Conservation (phyloP, 2,113 vertebrate genomes). For the Phrynosoma platyrhinos region DNA sequence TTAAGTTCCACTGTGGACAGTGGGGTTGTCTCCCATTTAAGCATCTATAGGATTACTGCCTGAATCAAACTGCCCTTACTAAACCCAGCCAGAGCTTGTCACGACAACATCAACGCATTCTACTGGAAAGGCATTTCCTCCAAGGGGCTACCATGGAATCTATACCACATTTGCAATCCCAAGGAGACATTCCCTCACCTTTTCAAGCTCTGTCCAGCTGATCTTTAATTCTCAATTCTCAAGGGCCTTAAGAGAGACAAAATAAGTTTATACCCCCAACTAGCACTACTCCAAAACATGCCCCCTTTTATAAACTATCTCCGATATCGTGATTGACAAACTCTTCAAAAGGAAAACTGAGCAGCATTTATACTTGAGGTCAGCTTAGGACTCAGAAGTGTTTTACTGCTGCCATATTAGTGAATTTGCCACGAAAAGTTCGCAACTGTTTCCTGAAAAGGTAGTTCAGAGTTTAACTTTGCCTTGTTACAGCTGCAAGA, state of each 20-base stretch:
- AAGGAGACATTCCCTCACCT: neutral
- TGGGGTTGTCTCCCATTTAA: too few species aligned
- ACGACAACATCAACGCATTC: constrained; percentile 11
- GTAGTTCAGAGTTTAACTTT: neutral
- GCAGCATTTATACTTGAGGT: neutral
- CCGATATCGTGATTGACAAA: neutral
- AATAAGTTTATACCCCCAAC: too few species aligned
- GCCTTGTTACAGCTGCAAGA: neutral
- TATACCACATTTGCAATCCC: neutral
- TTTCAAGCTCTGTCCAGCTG: neutral
- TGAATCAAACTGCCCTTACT: neutral
- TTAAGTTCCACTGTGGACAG: neutral
- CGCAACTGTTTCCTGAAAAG: too few species aligned
- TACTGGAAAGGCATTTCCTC: neutral
- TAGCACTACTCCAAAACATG: neutral
- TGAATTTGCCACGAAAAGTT: neutral
- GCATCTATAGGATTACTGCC: neutral
- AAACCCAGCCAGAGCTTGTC: neutral
- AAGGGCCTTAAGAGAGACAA: neutral
- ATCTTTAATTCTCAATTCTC: neutral
- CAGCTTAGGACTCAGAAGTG: too few species aligned
- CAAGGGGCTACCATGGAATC: constrained; percentile 24
- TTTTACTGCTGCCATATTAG: neutral
- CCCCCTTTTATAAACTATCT: too few species aligned
- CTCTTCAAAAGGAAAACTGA: neutral